Base-by-base conservation (phyloP, 2,888 invertebrate species). In the Stenotaenia linearis region DNA sequence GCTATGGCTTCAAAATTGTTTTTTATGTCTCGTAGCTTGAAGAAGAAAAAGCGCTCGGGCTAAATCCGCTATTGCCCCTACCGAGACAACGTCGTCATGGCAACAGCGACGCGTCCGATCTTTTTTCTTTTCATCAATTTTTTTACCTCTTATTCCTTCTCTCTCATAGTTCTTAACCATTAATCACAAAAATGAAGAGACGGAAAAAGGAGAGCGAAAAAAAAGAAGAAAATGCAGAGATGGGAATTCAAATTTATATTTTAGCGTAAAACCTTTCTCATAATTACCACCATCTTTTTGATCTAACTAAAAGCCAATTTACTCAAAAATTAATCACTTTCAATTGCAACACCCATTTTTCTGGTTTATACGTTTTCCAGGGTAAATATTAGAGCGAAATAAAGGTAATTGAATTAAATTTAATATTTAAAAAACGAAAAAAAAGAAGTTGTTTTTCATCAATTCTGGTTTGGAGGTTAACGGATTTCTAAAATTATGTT, bases 21-120 rank as follows among this genome's bases (percentile, higher is more conserved):
- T 28, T 69, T 69, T 69, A 69, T 69, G 69, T 69, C 25, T 69
- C 25, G 69, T 28, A 28, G 25, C 28, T 69, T 10, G 23, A 69
- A 28, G 61, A 61, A 61, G 69, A 69, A 69, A 69, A 69, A 28
- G 69, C 28, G 69, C 25, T 69, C 25, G 69, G 28, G 69, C 69
- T 69, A 69, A 69, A 69, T 69, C 69, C 69, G 69, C 69, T 69
- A 69, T 50, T 50, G 50, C 50, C 50, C 28, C 10, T 12, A 28
- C 25, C 12, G 45, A 69, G 69, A 69, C 69, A 25, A 69, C 69
- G 69, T 69, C 5, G 69, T 28, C 69, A 69, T 69, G 69, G 28
- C 25, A 69, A 69, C 69, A 25, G 69, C 28, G 50, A 50, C 50
- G 50, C 50, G 50, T 18, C 50, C 50, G 50, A 50, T 50, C 21